Evolutionary conservation across 2,113 vertebrate genomes (phyloP), one percentile per base, ranked within the genome.

Genomic region (Triplophysa siluroides): DNA sequence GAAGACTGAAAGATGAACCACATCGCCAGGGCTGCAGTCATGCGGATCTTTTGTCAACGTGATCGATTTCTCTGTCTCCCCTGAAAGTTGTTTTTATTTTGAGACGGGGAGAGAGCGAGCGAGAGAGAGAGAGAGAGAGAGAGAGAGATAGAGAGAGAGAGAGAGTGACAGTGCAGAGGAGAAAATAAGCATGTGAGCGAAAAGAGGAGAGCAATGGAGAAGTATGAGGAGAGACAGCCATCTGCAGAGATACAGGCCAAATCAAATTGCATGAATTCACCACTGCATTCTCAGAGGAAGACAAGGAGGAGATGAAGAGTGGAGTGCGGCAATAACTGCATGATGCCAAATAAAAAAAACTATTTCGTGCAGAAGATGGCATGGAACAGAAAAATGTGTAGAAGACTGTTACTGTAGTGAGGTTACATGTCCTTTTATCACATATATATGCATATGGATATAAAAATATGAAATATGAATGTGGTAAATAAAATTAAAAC

Each of bases 41-140:
- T 82, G 75, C 38, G 64, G 70, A 80, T 81, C 68, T 78, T 80
- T 85, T 83, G 81, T 83, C 84, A 85, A 78, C 78, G 64, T 85
- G 81, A 85, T 85, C 81, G 81, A 83, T 85, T 83, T 69, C 66
- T 74, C 67, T 80, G 62, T 84, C 75, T 78, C 63, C 79, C 75
- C 56, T 78, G 75, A 84, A 84, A 81, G 79, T 78, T 85, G 81
- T 80, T 80, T 81, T 83, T 78, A 83, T 80, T 66, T 69, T 69
- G 21, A 60, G 64, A 63, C 63, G 74, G 60, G 21, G 47, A 23
- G 56, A 75, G 78, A 78, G 78, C 60, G 43, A 81, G 63, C 78
- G 24, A 62, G 65, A 63, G n/a, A 78, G 58, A 58, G 52, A 63
- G 24, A 63, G 63, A 41, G 45, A 62, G 66, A 21, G 58, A 19